These are phyloP conservation scores for Fregetta grallaria DNA, from an alignment of 2,113 vertebrate genomes.

Conservation along the genomic window DNA sequence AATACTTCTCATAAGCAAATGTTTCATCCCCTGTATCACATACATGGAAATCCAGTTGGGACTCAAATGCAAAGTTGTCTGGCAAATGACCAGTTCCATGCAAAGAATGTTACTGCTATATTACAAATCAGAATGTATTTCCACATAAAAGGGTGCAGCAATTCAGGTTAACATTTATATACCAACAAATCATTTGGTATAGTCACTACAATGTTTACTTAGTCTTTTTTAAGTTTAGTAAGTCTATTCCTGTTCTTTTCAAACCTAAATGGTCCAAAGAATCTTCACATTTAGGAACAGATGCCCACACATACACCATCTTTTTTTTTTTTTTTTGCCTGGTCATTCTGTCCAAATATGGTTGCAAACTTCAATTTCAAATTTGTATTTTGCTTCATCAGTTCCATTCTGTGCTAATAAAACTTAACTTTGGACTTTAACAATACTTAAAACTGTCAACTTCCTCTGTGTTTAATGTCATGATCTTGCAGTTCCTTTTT, in stretches of 20 bases:
- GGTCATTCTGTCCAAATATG: neutral
- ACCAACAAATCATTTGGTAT: neutral
- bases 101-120: neutral
- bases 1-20: neutral
- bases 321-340: no score
- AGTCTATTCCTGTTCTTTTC: neutral
- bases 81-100: neutral
- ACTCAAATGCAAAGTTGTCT: neutral
- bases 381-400: neutral
- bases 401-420: neutral
- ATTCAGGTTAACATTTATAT: neutral
- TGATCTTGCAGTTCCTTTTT: neutral
- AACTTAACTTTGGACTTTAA: neutral
- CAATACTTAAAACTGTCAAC: neutral
- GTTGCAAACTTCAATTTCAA: neutral
- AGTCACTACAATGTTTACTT: neutral
- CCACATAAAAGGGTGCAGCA: neutral
- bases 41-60: neutral
- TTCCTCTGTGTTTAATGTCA: neutral
- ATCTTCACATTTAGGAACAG: neutral
- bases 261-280: neutral
- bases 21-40: neutral
- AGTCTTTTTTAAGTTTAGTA: neutral
- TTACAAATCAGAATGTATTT: neutral
- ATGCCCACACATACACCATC: neutral